Percentiles rank a stretch among this genome's conserved stretches.
phyloP scores from a whole-genome alignment of 1,140 invertebrate genomes.

The Trachelipus rathkii region DNA sequence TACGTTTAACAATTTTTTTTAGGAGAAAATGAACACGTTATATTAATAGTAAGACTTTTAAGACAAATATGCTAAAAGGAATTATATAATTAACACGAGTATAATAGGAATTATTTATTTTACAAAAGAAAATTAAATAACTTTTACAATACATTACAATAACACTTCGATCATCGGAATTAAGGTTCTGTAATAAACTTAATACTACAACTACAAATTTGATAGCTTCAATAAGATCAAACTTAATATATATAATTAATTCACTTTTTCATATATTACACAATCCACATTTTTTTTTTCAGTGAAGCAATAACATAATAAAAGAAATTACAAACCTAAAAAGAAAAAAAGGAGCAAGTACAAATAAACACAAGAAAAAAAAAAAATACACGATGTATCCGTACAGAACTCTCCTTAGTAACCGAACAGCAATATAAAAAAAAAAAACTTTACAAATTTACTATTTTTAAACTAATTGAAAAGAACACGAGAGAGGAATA shows the following conservation, averaged over 20 bases:
- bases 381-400: too few species aligned
- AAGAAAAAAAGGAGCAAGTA: not conserved
- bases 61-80: too few species aligned
- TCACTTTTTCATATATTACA: not conserved
- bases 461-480: too few species aligned
- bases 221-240: not conserved
- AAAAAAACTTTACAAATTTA: too few species aligned
- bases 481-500: too few species aligned
- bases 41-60: too few species aligned
- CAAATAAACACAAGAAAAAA: too few species aligned
- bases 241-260: too few species aligned
- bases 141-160: constrained; percentile 1
- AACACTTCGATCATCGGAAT: not conserved
- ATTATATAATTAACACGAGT: not conserved
- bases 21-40: too few species aligned
- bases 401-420: too few species aligned
- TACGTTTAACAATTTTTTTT: too few species aligned
- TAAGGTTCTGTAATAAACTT: not conserved
- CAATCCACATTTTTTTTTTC: not conserved
- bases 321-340: not conserved
- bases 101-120: constrained; percentile 12
- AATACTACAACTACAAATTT: not conserved
- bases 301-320: not conserved
- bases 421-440: too few species aligned
- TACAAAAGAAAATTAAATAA: constrained; percentile 12